phyloP scores from a whole-genome alignment of 2,113 vertebrate genomes.

The Myrmophylax atrothorax region DNA sequence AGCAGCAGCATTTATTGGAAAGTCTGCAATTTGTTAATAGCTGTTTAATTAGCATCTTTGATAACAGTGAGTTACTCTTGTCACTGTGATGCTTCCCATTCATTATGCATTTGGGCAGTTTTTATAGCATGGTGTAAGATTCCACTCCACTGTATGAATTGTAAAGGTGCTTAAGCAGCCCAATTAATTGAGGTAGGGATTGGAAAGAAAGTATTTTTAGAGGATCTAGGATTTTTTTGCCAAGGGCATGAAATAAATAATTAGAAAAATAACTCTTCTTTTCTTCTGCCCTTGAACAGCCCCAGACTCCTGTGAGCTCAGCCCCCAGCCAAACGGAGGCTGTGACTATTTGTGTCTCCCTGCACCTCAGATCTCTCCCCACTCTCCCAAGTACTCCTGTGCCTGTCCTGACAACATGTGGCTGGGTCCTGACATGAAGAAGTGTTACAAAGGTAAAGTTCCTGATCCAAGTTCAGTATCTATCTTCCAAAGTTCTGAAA shows the following conservation, averaged over 20 bases:
- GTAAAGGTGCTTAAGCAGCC: background rate
- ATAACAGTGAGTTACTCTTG: background rate
- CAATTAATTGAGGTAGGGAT: background rate
- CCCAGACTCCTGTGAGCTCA: conserved; percentile 89
- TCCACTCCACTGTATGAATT: background rate
- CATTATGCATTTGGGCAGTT: background rate
- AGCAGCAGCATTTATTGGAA: conserved; percentile 11
- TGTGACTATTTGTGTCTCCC: conserved; percentile 97
- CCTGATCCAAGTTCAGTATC: background rate
- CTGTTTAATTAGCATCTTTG: conserved; percentile 44
- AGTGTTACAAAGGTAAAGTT: conserved; percentile 85
- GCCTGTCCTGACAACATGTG: conserved; percentile 93
- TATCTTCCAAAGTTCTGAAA: background rate
- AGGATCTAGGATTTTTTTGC: background rate
- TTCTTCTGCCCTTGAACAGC: conserved; percentile 67
- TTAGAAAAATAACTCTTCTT: background rate
- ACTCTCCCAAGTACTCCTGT: conserved; percentile 93
- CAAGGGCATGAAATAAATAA: background rate
- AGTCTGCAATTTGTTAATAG: conserved; percentile 21
- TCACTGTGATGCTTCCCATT: background rate
- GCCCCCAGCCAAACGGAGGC: conserved; percentile 89
- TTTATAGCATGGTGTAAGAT: background rate
- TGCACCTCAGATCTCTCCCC: conserved; percentile 90
- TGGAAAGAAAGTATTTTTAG: background rate
- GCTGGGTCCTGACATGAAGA: conserved; percentile 94